Base-by-base conservation (phyloP, 1,140 invertebrate genomes). In the Diploscapter pachys region DNA sequence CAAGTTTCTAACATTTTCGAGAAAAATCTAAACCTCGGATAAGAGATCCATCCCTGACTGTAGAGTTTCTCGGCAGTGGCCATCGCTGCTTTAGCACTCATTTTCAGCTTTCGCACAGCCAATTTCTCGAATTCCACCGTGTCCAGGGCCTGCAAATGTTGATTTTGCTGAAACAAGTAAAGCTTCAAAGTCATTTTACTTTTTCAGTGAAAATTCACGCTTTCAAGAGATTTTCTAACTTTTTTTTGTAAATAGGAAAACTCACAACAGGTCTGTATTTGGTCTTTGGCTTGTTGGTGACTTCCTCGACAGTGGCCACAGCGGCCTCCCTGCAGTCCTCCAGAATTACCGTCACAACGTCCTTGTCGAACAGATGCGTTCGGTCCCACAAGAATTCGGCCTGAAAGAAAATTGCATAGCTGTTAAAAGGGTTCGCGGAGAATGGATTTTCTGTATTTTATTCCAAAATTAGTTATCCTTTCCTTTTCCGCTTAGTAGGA, bases 121-220 rank as follows among this genome's bases (percentile, higher is more conserved):
- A 92, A 88, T 88, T 98, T 98, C 89, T 98, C 96, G 63, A 85
- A 65, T 89, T 94, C 93, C 78, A 99, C 91, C 55, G 97, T 99
- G 70, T 74, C 73, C 73, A 74, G 54, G 6, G 65, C 13, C 63
- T 65, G 63, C 8, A 65, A 65, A 65, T 9, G 9, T 8, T 6
- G 8, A 9, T 9, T 31, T 31, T 31, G 31, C 31, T 31, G 31
- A 31, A 31, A 31, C 31, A 31, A 31, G 31, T 31, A 31, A 31
- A 31, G 31, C 31, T 31, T 31, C 31, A 31, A 31, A 31, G 31
- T 31, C 31, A 31, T 31, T 31, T 31, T 31, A 31, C 31, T 31
- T 31, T 31, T 31, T 31, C 31, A 31, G 31, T 31, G 31, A 31
- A 31, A 31, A 31, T 31, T 31, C 31, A 31, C 31, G 31, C 31